Conservation (phyloP, 2,888 invertebrate genomes). For the Aleiodes alternator region DNA sequence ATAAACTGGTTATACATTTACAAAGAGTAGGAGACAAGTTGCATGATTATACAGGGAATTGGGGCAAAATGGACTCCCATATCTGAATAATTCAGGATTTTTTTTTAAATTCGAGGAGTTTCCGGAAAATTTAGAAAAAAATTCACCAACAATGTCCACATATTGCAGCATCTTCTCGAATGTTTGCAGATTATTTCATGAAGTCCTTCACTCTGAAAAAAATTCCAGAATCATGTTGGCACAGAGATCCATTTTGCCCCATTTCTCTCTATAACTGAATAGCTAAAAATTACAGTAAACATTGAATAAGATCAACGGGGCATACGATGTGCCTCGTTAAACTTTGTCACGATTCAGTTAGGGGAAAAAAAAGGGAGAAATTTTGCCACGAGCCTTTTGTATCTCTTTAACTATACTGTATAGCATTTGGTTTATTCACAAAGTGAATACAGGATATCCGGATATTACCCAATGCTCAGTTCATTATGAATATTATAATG, state of each 20-base stretch:
- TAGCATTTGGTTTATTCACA: slow-evolving; percentile 19
- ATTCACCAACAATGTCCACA: too few relatives aligned
- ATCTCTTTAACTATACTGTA: slow-evolving; percentile 13
- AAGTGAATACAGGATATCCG: slow-evolving; percentile 29
- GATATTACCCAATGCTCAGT: slow-evolving; percentile 24
- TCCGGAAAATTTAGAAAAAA: too few relatives aligned
- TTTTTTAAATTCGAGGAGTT: too few relatives aligned
- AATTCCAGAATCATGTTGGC: too few relatives aligned
- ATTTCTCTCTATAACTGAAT: not conserved
- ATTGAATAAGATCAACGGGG: slow-evolving; percentile 36
- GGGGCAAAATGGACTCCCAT: too few relatives aligned
- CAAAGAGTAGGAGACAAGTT: not conserved
- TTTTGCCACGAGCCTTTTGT: slow-evolving; percentile 21
- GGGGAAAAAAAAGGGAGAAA: not conserved
- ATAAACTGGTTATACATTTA: slow-evolving; percentile 13
- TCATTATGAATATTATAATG: slow-evolving; percentile 15
- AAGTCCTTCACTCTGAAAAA: too few relatives aligned
- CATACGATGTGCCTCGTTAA: slow-evolving; percentile 38
- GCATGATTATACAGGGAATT: not conserved
- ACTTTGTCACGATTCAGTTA: slow-evolving; percentile 32
- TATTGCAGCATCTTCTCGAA: too few relatives aligned
- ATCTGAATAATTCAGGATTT: too few relatives aligned
- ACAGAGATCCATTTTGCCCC: too few relatives aligned
- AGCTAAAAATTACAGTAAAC: slow-evolving; percentile 5
- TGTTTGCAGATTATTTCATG: too few relatives aligned